Percentiles rank a stretch among this genome's conserved stretches.
phyloP scores from a whole-genome alignment of 92 coral and sea anemone genomes.

The Phenganax subtilis region DNA sequence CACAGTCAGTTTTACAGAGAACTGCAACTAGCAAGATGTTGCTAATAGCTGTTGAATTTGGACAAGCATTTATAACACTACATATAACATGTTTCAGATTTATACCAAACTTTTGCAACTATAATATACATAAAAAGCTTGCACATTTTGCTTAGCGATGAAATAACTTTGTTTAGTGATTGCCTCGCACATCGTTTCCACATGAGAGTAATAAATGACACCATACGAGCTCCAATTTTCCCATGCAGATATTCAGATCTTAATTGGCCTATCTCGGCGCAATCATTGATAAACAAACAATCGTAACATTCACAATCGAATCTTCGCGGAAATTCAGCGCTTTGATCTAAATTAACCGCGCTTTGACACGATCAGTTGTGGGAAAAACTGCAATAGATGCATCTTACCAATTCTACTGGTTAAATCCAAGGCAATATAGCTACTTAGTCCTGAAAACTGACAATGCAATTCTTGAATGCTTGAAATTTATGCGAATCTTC shows the following conservation, averaged over 20 bases:
- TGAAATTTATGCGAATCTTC: too few relatives aligned
- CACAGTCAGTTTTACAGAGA: not conserved
- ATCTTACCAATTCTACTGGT: not conserved
- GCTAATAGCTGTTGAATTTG: not conserved
- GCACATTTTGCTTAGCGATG: not conserved
- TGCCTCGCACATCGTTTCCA: not conserved
- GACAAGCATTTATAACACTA: too few relatives aligned
- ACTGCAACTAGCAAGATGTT: not conserved
- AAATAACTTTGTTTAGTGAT: not conserved
- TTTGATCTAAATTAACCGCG: not conserved
- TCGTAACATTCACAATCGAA: slow-evolving; percentile 20
- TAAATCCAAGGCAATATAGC: too few relatives aligned
- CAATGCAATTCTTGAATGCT: too few relatives aligned
- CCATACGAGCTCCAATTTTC: not conserved
- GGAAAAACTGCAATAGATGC: not conserved
- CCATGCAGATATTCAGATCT: slow-evolving; percentile 9
- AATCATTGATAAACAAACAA: slow-evolving; percentile 25
- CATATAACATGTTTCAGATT: too few relatives aligned
- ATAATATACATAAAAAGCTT: too few relatives aligned
- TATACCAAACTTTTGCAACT: too few relatives aligned
- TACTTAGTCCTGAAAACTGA: too few relatives aligned
- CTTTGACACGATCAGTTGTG: slow-evolving; percentile 1
- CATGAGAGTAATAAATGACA: slow-evolving; percentile 6
- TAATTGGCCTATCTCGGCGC: slow-evolving; percentile 13
- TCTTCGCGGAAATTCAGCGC: slow-evolving; percentile 19